Conservation (phyloP, 2,888 invertebrate genomes). For the Drosophila fulvimacula region DNA sequence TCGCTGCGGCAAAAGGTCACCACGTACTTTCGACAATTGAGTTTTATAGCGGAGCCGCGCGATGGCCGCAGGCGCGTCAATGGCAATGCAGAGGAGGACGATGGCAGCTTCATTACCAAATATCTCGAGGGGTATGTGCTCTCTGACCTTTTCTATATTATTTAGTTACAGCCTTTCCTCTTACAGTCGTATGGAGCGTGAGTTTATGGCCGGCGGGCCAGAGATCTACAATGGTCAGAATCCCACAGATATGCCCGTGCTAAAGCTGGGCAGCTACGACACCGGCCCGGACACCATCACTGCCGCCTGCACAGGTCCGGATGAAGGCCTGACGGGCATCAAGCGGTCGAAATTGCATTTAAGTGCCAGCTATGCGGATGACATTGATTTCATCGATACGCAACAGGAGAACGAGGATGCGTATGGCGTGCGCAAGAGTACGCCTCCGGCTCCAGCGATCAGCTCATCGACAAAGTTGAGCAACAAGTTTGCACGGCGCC, state of each 20-base stretch:
- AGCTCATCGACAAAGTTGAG: constrained; percentile 60
- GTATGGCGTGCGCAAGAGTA: constrained; percentile 83
- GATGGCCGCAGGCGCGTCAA: constrained; percentile 83
- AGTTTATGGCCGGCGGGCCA: constrained; percentile 80
- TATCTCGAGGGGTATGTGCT: constrained; percentile 88
- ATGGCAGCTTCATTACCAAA: constrained; percentile 89
- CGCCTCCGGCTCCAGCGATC: constrained; percentile 46
- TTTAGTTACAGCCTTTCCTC: background rate
- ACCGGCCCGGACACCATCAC: constrained; percentile 87
- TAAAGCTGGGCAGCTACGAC: constrained; percentile 86
- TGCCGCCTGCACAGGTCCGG: constrained; percentile 92
- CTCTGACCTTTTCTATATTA: background rate
- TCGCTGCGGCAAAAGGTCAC: constrained; percentile 89
- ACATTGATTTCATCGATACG: constrained; percentile 90
- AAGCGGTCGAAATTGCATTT: constrained; percentile 88
- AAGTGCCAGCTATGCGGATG: constrained; percentile 87
- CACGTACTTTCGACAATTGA: constrained; percentile 90
- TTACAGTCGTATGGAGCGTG: constrained; percentile 82
- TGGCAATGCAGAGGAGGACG: constrained; percentile 86
- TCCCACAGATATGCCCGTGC: constrained; percentile 90
- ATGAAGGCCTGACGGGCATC: constrained; percentile 91
- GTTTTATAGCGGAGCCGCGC: constrained; percentile 88
- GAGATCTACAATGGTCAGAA: constrained; percentile 89
- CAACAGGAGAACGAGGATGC: constrained; percentile 84
- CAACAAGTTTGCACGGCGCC: constrained; percentile 79